A percentile compares a stretch with the other conserved stretches of the same genome.
Evolutionary conservation across 1,140 invertebrate species (phyloP).

Genomic region (Drosophila gunungcola): DNA sequence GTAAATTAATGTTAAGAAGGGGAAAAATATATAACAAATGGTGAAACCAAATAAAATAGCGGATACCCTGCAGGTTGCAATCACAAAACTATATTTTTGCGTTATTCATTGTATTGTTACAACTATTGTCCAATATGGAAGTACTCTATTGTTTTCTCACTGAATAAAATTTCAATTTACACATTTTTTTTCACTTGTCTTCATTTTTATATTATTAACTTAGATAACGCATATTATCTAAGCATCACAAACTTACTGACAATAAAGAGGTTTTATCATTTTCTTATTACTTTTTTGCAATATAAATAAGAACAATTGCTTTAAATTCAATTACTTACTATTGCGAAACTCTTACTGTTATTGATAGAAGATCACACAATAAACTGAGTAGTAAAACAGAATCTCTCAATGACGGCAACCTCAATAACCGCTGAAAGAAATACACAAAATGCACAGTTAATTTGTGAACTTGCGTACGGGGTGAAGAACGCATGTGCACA

Average conservation of each 20-base stretch:
- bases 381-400: constrained; percentile 2
- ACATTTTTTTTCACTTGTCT: constrained; percentile 10
- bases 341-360: not conserved
- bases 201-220: not conserved
- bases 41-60: constrained; percentile 34
- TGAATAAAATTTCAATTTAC: not conserved
- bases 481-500: constrained; percentile 16
- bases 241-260: constrained; percentile 3
- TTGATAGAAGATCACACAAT: not conserved
- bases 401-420: not conserved
- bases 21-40: constrained; percentile 12
- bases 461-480: constrained; percentile 19
- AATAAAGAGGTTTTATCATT: not conserved
- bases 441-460: constrained; percentile 7
- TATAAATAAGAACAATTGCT: not conserved
- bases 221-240: not conserved
- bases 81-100: not conserved
- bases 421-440: constrained; percentile 1
- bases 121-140: too few species aligned
- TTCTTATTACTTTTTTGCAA: not conserved
- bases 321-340: too few species aligned
- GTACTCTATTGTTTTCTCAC: too few species aligned
- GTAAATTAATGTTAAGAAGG: constrained; percentile 18
- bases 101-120: too few species aligned
- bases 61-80: constrained; percentile 10